Base-by-base conservation (phyloP, 2,888 invertebrate genomes). In the Aleiodes alternator region DNA sequence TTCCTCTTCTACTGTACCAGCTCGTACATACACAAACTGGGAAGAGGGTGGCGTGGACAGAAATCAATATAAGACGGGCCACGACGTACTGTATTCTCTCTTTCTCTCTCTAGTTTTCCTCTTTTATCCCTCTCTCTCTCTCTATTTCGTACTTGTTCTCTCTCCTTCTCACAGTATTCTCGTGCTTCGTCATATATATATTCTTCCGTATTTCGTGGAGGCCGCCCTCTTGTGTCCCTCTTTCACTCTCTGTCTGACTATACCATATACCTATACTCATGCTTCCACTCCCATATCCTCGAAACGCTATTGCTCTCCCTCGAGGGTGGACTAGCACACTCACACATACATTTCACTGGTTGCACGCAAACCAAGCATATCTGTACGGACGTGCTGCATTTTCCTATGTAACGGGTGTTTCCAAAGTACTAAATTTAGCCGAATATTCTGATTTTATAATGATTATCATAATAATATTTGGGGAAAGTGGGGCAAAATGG, bases 41-140 rank as follows among this genome's bases (percentile, higher is more conserved):
- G 4, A 4, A 4, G 84, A 82, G 85, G 87, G 83, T 85, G 88
- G 84, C 85, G 86, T 88, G 89, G 89, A 89, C 89, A 88, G 89
- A 89, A 89, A 89, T 89, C 89, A 89, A 89, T 89, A 89, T 89
- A 89, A 89, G 88, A 89, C 88, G 87, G 85, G 87, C 85, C 86
- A 84, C 84, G 82, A 84, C 84, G 84, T 85, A 83, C 43, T 38
- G 38, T 38, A 82, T 82, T 73, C 72, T 69, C 73, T 75, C 77
- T 73, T 75, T 51, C 76, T 69, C 55, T 64, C 38, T 69, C 74
- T 69, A n/a, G n/a, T 74, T 64, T 64, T 70, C 9, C 73, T 76
- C 73, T 55, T 70, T 38, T 66, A n/a, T n/a, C n/a, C n/a, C n/a
- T n/a, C n/a, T 31, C 16, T 50, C 50, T 57, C 8, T 69, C 78